These are phyloP conservation scores for Periophthalmodon schlosseri DNA, from an alignment of 2,113 vertebrate genomes.

Conservation along the genomic window DNA sequence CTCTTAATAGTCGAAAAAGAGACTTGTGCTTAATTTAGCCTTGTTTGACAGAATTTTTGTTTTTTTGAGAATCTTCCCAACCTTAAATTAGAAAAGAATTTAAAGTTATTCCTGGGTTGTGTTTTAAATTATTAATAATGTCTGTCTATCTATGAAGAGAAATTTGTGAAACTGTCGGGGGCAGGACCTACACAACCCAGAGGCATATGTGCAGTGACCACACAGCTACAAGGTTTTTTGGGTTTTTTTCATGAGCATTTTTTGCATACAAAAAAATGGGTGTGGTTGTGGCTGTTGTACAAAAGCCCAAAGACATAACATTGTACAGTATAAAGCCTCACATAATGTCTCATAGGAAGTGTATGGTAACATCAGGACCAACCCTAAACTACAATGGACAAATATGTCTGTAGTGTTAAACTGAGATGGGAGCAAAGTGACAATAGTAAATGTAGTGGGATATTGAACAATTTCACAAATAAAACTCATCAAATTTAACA, in stretches of 20 bases:
- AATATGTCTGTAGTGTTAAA: too few species aligned
- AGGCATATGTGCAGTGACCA: not conserved
- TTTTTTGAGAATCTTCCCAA: not conserved
- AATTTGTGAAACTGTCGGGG: not conserved
- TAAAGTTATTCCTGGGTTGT: too few species aligned
- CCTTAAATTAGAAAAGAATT: not conserved
- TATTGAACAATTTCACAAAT: not conserved
- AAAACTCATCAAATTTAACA: not conserved
- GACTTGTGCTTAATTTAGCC: not conserved
- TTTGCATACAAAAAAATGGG: not conserved
- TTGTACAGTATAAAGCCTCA: not conserved
- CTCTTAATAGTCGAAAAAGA: too few species aligned
- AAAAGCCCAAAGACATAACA: not conserved
- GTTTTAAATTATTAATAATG: too few species aligned
- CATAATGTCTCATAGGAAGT: not conserved
- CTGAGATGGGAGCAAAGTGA: not conserved
- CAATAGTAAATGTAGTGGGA: not conserved
- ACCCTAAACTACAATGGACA: not conserved
- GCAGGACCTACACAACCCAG: too few species aligned
- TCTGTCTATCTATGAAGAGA: not conserved
- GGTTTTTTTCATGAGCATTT: too few species aligned
- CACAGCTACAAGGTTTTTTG: too few species aligned
- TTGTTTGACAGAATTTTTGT: not conserved
- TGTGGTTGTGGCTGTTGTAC: not conserved
- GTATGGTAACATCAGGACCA: too few species aligned